Evolutionary conservation across 2,113 vertebrate genomes (phyloP).

Genomic region (Aptenodytes forsteri): DNA sequence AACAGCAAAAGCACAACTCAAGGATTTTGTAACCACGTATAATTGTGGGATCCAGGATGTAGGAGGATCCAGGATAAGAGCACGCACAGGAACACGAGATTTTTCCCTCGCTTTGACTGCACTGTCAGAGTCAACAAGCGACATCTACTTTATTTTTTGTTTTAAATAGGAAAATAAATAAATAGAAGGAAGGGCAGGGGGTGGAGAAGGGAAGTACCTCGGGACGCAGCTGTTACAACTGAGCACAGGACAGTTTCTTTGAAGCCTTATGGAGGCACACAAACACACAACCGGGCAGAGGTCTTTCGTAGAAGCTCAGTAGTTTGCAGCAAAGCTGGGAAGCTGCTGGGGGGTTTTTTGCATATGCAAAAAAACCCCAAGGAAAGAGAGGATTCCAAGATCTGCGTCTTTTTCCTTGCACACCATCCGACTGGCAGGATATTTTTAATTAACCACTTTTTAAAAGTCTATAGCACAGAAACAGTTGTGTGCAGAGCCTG

Average conservation of each 20-base stretch:
- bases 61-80: not conserved
- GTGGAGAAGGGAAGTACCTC: not conserved
- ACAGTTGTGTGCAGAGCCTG: not conserved
- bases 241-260: not conserved
- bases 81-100: not conserved
- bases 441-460: not conserved
- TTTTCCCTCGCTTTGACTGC: not conserved
- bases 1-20: not conserved
- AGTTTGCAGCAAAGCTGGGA: not conserved
- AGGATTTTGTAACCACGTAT: accelerated
- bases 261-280: not conserved
- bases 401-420: accelerated
- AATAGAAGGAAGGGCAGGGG: not conserved
- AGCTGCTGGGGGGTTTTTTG: not conserved
- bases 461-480: not conserved
- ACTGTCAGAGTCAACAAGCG: not conserved
- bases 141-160: not conserved
- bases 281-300: not conserved
- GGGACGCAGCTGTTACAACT: not conserved
- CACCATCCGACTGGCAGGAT: not conserved
- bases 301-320: accelerated
- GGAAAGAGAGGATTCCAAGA: not conserved
- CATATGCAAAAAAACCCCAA: not conserved
- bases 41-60: accelerated
- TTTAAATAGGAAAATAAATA: not conserved